Evolutionary conservation across 2,797 vertebrate genomes (phyloP).

Genomic region (Salmo trutta): DNA sequence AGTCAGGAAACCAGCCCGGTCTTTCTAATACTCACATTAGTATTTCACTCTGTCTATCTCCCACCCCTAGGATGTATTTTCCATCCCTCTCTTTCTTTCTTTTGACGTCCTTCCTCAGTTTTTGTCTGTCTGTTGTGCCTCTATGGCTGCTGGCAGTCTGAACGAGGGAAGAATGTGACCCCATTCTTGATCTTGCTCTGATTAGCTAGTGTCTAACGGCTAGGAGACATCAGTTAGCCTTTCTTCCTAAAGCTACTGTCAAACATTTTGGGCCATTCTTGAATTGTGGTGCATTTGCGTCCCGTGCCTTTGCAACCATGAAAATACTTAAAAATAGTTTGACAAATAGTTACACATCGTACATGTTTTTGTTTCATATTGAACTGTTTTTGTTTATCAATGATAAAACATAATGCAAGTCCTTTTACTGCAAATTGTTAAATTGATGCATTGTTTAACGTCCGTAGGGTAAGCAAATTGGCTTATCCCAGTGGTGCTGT

Average conservation of each 20-base stretch:
- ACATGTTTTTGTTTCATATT: no score
- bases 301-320: no score
- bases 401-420: no score
- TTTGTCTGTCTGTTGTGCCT: neutral
- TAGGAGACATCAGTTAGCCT: neutral
- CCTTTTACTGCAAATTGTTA: no score
- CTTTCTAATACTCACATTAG: constrained; percentile 37
- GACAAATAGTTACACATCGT: no score
- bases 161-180: neutral
- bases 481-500: no score
- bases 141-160: neutral
- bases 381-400: no score
- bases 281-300: no score
- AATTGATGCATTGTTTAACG: no score
- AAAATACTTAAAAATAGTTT: no score
- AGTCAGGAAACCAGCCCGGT: constrained; percentile 38
- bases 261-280: neutral
- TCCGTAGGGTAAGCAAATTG: no score
- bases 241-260: constrained; percentile 1
- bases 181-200: neutral
- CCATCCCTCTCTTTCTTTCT: neutral
- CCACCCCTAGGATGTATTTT: neutral
- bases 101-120: neutral
- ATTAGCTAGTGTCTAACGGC: neutral
- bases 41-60: constrained; percentile 5